Conservation (phyloP, 2,888 invertebrate species). For the Pardosa pseudoannulata region DNA sequence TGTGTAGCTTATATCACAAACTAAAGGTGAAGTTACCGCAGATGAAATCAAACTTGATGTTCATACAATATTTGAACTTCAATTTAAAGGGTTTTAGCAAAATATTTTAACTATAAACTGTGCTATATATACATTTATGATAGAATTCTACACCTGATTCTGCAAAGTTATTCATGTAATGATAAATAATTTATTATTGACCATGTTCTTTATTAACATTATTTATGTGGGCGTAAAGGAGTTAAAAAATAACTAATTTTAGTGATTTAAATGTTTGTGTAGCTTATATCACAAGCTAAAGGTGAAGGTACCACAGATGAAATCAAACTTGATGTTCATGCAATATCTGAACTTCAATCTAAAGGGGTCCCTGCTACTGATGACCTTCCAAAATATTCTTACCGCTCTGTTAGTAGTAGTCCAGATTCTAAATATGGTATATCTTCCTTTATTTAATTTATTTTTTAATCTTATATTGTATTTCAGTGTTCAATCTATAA, state of each 20-base stretch:
- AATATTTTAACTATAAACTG: too few relatives aligned
- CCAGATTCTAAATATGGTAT: constrained; percentile 84
- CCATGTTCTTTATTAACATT: too few relatives aligned
- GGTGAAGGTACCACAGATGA: constrained; percentile 87
- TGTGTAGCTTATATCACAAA: constrained; percentile 87
- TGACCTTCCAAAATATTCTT: constrained; percentile 94
- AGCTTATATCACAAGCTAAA: constrained; percentile 91
- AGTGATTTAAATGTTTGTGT: constrained; percentile 24
- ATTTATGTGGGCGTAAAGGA: too few relatives aligned
- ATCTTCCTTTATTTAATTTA: too few relatives aligned
- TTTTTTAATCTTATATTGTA: too few relatives aligned
- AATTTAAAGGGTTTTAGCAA: constrained; percentile 83
- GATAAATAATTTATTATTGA: too few relatives aligned
- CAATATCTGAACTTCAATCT: constrained; percentile 92
- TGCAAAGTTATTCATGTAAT: too few relatives aligned
- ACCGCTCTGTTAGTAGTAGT: constrained; percentile 83
- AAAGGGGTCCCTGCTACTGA: constrained; percentile 87
- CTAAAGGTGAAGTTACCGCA: constrained; percentile 87
- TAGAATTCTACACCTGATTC: too few relatives aligned
- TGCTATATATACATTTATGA: too few relatives aligned
- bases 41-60: constrained; percentile 94
- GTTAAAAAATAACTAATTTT: too few relatives aligned
- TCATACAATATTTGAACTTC: constrained; percentile 94
- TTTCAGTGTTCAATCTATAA: too few relatives aligned
- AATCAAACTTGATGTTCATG: constrained; percentile 94